Evolutionary conservation across 2,888 invertebrate genomes (phyloP), one percentile per base, ranked within the genome.

Genomic region (Metellina segmentata): DNA sequence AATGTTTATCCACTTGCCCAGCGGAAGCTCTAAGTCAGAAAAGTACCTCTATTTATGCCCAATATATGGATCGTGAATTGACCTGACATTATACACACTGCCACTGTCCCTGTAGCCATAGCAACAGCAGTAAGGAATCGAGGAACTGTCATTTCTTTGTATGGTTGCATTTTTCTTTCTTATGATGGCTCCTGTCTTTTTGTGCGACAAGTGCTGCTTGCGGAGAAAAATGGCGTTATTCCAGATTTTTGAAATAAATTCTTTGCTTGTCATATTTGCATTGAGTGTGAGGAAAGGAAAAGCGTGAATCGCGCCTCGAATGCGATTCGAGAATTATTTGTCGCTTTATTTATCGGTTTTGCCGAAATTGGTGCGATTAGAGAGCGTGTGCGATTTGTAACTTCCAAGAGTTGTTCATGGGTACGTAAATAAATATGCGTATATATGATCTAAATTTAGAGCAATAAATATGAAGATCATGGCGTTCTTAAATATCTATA

Each of bases 51-150:
- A 91, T 91, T 91, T 91, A 91, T 91, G 86, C 87, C 87, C 91
- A 91, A 91, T 91, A 87, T 91, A 91, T 91, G 91, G 91, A 91
- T 91, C 83, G 87, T 49, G 87, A 91, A 91, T 91, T 83, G 91
- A 91, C 91, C 87, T 87, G 78, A 83, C 83, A 87, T 91, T 91
- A 91, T 91, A 88, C 82, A 88, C 91, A 79, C 87, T 82, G 91
- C 53, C 81, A 74, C 86, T 88, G 91, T 91, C 82, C 74, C 69
- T 72, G 91, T 91, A 72, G 49, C 72, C 87, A 91, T 91, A 74
- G 91, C 78, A 91, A 91, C 91, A 53, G 71, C 71, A 77, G 81
- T 61, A 91, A 82, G 75, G 83, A 91, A 91, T 91, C 87, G 91
- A 91, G 61, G 49, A 91, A 83, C 91, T 88, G 87, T 91, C 91